Percentiles rank a stretch among this genome's conserved stretches.
These are phyloP conservation scores for Drosophila meridionalis DNA, from an alignment of 2,888 invertebrate genomes.

Conservation along the genomic window DNA sequence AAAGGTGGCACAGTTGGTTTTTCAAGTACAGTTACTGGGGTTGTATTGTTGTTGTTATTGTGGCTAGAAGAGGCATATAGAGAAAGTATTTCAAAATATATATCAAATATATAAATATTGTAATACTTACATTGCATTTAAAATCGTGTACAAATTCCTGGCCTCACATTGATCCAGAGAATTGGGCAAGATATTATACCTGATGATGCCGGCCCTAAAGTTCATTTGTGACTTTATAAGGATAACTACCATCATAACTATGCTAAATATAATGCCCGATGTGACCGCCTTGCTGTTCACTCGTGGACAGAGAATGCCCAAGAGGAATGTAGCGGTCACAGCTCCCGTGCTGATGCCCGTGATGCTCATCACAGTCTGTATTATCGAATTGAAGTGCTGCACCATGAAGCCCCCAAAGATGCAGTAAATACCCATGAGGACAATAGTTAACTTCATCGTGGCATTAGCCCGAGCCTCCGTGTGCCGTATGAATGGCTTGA, in stretches of 20 bases:
- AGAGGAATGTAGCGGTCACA: constrained; percentile 88
- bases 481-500: constrained; percentile 84
- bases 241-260: constrained; percentile 74
- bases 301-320: constrained; percentile 90
- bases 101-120: neutral
- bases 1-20: constrained; percentile 1
- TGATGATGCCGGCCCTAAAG: constrained; percentile 68
- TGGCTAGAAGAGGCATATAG: neutral
- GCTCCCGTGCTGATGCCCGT: constrained; percentile 87
- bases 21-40: neutral
- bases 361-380: constrained; percentile 86
- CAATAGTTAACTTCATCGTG: constrained; percentile 85
- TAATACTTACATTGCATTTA: constrained; percentile 64
- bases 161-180: constrained; percentile 76
- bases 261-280: constrained; percentile 73
- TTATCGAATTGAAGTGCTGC: constrained; percentile 85
- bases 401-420: constrained; percentile 86
- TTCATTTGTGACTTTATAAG: constrained; percentile 74
- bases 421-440: constrained; percentile 87
- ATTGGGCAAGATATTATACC: constrained; percentile 76
- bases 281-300: constrained; percentile 85
- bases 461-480: constrained; percentile 85
- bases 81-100: neutral
- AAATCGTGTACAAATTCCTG: constrained; percentile 50
- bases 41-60: constrained; percentile 34